phyloP scores from a whole-genome alignment of 2,113 vertebrate species.

The Litocranius walleri region DNA sequence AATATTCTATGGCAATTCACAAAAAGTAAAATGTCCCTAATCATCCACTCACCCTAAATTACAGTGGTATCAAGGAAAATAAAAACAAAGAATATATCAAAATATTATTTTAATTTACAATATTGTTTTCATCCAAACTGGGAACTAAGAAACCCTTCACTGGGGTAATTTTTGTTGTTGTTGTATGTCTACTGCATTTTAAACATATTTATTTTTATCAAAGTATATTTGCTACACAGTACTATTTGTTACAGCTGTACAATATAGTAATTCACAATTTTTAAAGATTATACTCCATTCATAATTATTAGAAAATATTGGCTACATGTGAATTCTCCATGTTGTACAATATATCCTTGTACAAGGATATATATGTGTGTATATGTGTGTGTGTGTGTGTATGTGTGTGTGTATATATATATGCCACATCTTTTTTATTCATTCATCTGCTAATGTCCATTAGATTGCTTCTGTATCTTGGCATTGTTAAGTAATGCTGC shows the following conservation, averaged over 20 bases:
- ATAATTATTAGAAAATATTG: not conserved
- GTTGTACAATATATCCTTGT: not conserved
- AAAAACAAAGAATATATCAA: not conserved
- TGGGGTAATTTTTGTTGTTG: not conserved
- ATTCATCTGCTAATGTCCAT: not conserved
- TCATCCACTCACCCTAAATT: not conserved
- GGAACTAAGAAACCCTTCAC: not conserved
- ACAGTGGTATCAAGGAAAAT: not conserved
- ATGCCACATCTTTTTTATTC: not conserved
- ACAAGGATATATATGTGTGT: not conserved
- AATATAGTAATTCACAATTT: not conserved
- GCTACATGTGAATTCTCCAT: not conserved
- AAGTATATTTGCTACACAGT: not conserved
- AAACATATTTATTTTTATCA: not conserved
- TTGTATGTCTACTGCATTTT: not conserved
- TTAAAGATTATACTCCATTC: not conserved
- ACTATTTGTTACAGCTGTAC: not conserved
- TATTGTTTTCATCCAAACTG: not conserved
- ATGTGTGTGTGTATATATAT: accelerated
- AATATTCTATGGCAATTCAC: not conserved
- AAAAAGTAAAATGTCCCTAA: not conserved
- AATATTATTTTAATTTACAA: not conserved
- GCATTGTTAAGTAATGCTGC: not conserved
- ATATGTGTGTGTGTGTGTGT: not conserved
- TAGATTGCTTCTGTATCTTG: not conserved